Evolutionary conservation across 2,113 vertebrate species (phyloP).

Genomic region (Heterotilapia buettikoferi): DNA sequence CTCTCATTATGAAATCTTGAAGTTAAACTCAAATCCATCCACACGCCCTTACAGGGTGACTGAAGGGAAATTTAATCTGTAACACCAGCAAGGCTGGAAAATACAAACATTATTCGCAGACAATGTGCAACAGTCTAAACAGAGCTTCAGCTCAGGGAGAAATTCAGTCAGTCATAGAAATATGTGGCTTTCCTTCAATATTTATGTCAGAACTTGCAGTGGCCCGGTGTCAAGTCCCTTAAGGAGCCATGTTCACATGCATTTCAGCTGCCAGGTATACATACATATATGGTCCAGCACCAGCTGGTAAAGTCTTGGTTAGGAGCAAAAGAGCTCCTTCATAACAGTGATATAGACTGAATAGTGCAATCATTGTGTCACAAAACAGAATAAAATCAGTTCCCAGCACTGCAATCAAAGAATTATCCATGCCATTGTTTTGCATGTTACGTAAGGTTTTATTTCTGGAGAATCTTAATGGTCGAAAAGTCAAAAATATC

Average conservation of each 20-base stretch:
- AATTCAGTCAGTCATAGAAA: constrained; percentile 32
- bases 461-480: background rate
- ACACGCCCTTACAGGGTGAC: background rate
- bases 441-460: background rate
- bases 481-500: background rate
- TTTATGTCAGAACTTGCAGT: constrained; percentile 46
- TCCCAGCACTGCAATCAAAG: background rate
- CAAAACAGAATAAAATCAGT: background rate
- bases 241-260: background rate
- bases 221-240: constrained; percentile 2
- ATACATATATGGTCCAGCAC: background rate
- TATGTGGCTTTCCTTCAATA: constrained; percentile 50
- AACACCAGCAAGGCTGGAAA: background rate
- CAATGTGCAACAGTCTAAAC: constrained; percentile 37
- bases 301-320: background rate
- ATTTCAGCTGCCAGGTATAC: background rate
- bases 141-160: background rate
- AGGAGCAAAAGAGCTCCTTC: background rate
- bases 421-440: background rate
- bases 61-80: constrained; percentile 2
- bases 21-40: constrained; percentile 36
- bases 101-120: constrained; percentile 14
- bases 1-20: constrained; percentile 12
- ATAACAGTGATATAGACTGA: background rate
- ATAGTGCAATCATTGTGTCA: background rate